A percentile compares a stretch with the other conserved stretches of the same genome.
These are phyloP conservation scores for Numenius phaeopus DNA, from an alignment of 2,797 vertebrate genomes.

Conservation along the genomic window DNA sequence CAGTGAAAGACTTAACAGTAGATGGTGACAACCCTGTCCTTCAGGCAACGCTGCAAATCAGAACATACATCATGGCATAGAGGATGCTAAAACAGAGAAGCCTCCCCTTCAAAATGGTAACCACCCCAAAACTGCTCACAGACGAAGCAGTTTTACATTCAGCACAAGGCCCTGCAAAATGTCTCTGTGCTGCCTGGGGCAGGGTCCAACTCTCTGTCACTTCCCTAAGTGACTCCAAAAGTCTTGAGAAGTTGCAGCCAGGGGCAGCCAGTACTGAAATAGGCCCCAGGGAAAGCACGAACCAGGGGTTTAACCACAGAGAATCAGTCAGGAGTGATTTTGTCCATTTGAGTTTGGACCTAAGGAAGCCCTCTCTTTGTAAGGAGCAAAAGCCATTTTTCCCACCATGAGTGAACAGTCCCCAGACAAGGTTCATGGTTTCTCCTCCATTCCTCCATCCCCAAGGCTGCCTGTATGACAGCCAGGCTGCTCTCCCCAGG, in stretches of 20 bases:
- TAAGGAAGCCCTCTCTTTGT: not conserved
- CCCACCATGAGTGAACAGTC: not conserved
- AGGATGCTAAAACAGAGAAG: not conserved
- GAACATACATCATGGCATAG: not conserved
- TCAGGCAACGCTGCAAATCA: not conserved
- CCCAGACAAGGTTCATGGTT: not conserved
- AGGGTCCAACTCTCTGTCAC: not conserved
- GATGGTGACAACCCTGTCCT: not conserved
- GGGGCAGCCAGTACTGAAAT: not conserved
- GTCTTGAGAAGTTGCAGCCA: rapidly evolving
- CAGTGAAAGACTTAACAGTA: not conserved
- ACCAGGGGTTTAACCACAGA: not conserved
- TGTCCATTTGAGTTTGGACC: not conserved
- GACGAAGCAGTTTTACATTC: not conserved
- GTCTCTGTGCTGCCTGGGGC: not conserved
- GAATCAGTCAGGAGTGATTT: not conserved
- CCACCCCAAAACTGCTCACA: not conserved
- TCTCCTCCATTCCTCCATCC: not conserved
- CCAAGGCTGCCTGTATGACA: not conserved
- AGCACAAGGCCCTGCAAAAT: not conserved
- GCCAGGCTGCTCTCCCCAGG: not conserved
- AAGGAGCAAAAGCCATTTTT: not conserved
- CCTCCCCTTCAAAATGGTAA: not conserved
- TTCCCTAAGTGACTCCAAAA: not conserved
- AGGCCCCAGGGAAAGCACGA: not conserved